A percentile compares a stretch with the other conserved stretches of the same genome.
phyloP scores from a whole-genome alignment of 2,113 vertebrate genomes.

The Tragelaphus scriptus region DNA sequence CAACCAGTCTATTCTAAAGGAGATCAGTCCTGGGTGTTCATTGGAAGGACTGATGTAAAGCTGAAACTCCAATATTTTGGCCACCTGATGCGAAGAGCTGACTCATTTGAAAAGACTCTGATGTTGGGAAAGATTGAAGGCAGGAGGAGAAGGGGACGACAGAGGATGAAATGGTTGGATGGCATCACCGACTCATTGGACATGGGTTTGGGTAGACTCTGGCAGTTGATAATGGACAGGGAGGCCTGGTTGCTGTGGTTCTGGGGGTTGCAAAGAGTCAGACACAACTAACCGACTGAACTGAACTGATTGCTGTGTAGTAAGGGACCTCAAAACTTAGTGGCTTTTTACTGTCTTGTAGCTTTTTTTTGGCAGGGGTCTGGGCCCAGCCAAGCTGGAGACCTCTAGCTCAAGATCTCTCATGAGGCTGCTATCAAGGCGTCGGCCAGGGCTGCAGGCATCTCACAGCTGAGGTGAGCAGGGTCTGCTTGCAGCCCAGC shows the following conservation, averaged over 20 bases:
- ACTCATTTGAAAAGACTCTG: neutral
- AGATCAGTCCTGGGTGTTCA: neutral
- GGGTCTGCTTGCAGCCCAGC: no score
- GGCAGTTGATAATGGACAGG: neutral
- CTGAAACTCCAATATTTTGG: neutral
- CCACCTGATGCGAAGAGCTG: neutral
- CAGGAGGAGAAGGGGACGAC: neutral
- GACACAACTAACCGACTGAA: neutral
- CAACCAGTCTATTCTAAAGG: neutral
- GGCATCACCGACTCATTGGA: neutral
- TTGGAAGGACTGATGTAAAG: neutral
- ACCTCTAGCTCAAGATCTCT: neutral
- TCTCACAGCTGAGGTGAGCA: neutral
- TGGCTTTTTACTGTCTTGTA: neutral
- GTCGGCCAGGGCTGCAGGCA: fast-evolving
- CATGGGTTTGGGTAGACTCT: neutral
- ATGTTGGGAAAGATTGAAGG: neutral
- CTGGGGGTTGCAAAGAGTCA: neutral
- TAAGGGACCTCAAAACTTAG: neutral
- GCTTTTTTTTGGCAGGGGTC: neutral
- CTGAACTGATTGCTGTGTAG: neutral
- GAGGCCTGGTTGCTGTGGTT: neutral
- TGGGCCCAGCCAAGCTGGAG: neutral
- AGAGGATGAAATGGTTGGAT: neutral
- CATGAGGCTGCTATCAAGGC: fast-evolving